phyloP scores from a whole-genome alignment of 2,797 vertebrate species.

The Poeciliopsis presidionis region DNA sequence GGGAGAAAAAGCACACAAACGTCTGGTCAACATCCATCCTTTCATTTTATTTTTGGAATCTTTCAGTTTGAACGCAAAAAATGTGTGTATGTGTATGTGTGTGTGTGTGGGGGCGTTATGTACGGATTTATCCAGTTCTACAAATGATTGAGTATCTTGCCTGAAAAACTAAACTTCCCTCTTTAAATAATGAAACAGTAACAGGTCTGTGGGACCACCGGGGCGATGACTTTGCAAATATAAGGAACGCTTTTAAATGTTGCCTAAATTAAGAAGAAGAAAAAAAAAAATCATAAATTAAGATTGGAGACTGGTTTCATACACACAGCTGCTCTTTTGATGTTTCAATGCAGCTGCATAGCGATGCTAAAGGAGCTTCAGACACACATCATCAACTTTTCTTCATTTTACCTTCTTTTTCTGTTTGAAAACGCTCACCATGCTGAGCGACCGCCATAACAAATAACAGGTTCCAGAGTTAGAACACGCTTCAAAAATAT shows the following conservation, averaged over 20 bases:
- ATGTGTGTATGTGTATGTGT: not conserved
- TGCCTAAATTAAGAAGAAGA: not conserved
- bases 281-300: not conserved
- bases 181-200: slow-evolving; percentile 3
- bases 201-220: not conserved
- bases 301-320: not conserved
- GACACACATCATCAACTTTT: not conserved
- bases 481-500: not conserved
- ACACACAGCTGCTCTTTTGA: slow-evolving; percentile 4
- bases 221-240: not conserved
- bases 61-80: not conserved
- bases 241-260: not conserved
- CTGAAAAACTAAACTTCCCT: not conserved
- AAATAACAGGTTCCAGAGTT: not conserved
- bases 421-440: not conserved
- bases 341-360: not conserved
- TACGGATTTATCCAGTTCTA: not conserved
- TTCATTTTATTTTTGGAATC: not conserved
- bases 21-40: not conserved
- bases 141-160: not conserved
- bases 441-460: not conserved
- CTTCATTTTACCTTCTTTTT: not conserved
- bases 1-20: not conserved
- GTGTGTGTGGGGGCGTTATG: too few species aligned
- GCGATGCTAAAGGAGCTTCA: not conserved